These are phyloP conservation scores for Lamellibrachia luymesi DNA, from an alignment of 1,140 invertebrate species.

Conservation along the genomic window DNA sequence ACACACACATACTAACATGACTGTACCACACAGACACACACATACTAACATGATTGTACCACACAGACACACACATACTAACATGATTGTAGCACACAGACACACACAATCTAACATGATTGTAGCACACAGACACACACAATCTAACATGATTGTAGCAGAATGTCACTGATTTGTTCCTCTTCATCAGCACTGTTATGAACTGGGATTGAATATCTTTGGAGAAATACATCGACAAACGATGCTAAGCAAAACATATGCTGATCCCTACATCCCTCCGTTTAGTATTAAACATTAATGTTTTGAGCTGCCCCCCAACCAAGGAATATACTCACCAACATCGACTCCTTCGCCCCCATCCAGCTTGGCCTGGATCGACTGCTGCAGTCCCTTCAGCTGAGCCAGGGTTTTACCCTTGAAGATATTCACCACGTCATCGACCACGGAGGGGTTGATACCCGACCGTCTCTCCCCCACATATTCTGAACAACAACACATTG, in stretches of 20 bases:
- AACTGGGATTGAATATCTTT: too few relatives aligned
- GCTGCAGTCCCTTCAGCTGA: conserved; percentile 80
- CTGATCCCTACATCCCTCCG: not conserved
- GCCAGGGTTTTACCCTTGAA: conserved; percentile 92
- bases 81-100: too few relatives aligned
- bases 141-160: too few relatives aligned
- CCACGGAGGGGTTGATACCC: conserved; percentile 91
- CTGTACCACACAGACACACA: too few relatives aligned
- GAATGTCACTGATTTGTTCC: too few relatives aligned
- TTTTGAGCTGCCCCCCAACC: not conserved
- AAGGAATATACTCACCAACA: conserved; percentile 62
- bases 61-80: too few relatives aligned
- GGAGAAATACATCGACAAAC: too few relatives aligned
- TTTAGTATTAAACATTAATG: not conserved
- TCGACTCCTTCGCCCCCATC: conserved; percentile 82
- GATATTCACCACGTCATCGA: conserved; percentile 81
- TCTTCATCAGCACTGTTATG: too few relatives aligned
- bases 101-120: too few relatives aligned
- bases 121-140: too few relatives aligned
- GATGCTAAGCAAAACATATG: not conserved
- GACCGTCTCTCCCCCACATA: conserved; percentile 69
- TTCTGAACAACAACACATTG: conserved; percentile 28
- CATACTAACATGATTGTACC: too few relatives aligned
- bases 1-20: too few relatives aligned
- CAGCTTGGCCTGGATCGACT: conserved; percentile 81